Base-by-base conservation (phyloP, 1,140 invertebrate species). In the Triops longicaudatus region DNA sequence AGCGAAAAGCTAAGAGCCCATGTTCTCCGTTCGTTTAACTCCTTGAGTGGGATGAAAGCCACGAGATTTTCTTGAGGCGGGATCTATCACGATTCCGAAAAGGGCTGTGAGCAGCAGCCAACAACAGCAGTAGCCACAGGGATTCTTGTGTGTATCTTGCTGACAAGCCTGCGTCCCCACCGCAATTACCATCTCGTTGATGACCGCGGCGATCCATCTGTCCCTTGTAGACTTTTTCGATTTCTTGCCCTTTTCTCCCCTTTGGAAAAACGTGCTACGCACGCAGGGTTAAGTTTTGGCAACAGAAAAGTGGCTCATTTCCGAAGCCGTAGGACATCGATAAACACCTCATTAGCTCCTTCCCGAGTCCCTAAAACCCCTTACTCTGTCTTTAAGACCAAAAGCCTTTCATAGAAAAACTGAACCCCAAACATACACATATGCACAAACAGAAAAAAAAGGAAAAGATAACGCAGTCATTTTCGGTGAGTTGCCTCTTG, bases 271-370 rank as follows among this genome's bases (percentile, higher is more conserved):
- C 50, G 14, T 14, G n/a, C 50, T 63, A 5, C 14, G 22, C 14
- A 63, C 50, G 50, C 50, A 63, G 31, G 31, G 31, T 37, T 37
- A 37, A 37, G 31, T 22, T 63, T n/a, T 63, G 50, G 50, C 50
- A 63, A 63, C 50, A 22, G 44, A 63, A 63, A 63, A 63, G 50
- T 63, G 50, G 17, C 50, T 63, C 50, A 63, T 63, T 63, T 63
- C 50, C 50, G 50, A 63, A 63, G 50, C 50, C 50, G 50, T 14
- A 63, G 50, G 50, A 63, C 50, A 22, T 63, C 50, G 50, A 63
- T 63, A 63, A 63, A 63, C 50, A 63, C 50, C 50, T 63, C 50
- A 63, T 63, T 63, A 63, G 50, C n/a, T 63, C n/a, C 50, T 63
- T 22, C 14, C 14, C 31, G 7, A 63, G 50, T 63, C 17, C 50